Evolutionary conservation across 2,888 invertebrate species (phyloP).

Genomic region (Ametastegia equiseti): DNA sequence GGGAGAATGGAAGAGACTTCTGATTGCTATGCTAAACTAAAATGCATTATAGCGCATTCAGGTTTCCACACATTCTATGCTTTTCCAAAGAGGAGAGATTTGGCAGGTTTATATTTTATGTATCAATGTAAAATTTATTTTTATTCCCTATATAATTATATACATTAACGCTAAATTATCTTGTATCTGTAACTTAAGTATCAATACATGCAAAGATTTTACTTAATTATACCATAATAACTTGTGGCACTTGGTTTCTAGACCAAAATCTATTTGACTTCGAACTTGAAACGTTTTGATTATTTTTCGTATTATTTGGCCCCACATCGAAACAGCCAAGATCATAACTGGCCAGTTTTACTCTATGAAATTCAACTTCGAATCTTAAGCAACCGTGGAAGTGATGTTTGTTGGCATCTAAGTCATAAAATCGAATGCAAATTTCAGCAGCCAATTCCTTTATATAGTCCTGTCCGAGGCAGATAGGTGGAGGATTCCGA

Average conservation of each 20-base stretch:
- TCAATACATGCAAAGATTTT: constrained; percentile 15
- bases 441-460: constrained; percentile 59
- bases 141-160: constrained; percentile 31
- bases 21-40: constrained; percentile 73
- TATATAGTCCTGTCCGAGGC: constrained; percentile 63
- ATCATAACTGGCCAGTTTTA: constrained; percentile 52
- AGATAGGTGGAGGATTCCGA: constrained; percentile 69
- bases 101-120: constrained; percentile 1
- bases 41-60: constrained; percentile 18
- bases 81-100: constrained; percentile 33
- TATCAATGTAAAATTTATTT: constrained; percentile 41
- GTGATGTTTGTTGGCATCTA: constrained; percentile 56
- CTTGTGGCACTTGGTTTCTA: constrained; percentile 45
- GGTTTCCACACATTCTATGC: not conserved
- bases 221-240: constrained; percentile 52
- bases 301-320: not conserved
- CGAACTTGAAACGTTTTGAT: not conserved
- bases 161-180: not conserved
- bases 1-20: constrained; percentile 69
- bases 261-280: constrained; percentile 24
- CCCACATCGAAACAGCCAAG: constrained; percentile 63
- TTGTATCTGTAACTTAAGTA: not conserved
- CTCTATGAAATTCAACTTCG: constrained; percentile 54
- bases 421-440: constrained; percentile 65
- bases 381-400: constrained; percentile 64